Percentiles rank a stretch among this genome's conserved stretches.
phyloP scores from a whole-genome alignment of 2,888 invertebrate genomes.

The Drosophila imparisetae region DNA sequence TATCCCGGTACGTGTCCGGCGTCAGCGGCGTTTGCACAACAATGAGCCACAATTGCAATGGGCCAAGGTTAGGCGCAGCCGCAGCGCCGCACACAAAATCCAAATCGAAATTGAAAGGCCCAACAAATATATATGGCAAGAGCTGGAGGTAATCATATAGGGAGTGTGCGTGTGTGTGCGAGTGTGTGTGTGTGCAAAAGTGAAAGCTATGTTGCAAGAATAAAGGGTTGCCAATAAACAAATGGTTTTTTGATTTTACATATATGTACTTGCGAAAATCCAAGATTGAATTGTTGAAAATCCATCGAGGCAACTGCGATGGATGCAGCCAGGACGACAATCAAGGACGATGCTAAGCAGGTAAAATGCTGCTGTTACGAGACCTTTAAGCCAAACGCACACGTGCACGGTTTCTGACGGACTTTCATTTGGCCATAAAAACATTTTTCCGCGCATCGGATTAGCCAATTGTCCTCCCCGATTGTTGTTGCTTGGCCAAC shows the following conservation, averaged over 20 bases:
- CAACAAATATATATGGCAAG: neutral
- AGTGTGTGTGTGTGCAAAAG: neutral
- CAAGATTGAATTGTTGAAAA: slow-evolving; percentile 27
- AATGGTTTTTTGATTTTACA: slow-evolving; percentile 11
- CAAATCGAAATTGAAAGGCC: slow-evolving; percentile 1
- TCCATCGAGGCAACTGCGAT: slow-evolving; percentile 21
- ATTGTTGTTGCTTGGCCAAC: neutral
- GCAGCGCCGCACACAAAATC: slow-evolving; percentile 35
- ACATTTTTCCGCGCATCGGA: slow-evolving; percentile 41
- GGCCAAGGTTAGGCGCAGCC: slow-evolving; percentile 47
- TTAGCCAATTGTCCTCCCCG: slow-evolving; percentile 31
- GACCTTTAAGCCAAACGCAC: slow-evolving; percentile 40
- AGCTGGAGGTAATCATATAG: neutral
- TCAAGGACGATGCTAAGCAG: slow-evolving; percentile 29
- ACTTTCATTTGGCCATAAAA: slow-evolving; percentile 38
- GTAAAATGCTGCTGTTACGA: slow-evolving; percentile 8
- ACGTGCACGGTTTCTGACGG: slow-evolving; percentile 25
- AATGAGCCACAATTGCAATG: slow-evolving; percentile 45
- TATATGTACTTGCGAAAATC: slow-evolving; percentile 5
- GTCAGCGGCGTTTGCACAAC: slow-evolving; percentile 61
- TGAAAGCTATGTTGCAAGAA: neutral
- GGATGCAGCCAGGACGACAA: neutral
- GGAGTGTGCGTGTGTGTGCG: neutral
- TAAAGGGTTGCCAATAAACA: slow-evolving; percentile 24
- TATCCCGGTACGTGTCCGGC: slow-evolving; percentile 34